Base-by-base conservation (phyloP, 2,888 invertebrate species). In the Megastigmus dorsalis region DNA sequence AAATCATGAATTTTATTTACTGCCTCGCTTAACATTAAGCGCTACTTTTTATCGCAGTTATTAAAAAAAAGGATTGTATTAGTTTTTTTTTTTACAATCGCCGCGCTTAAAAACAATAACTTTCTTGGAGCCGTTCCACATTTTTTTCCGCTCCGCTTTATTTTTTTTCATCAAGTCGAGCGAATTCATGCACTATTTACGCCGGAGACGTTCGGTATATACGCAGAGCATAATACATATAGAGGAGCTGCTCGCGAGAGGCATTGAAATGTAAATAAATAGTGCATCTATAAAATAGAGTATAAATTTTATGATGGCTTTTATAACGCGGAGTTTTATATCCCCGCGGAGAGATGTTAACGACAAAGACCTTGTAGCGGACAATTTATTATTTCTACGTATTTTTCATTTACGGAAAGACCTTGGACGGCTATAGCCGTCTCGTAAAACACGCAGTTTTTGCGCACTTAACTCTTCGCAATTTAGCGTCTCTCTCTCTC, bases 381-480 rank as follows among this genome's bases (percentile, higher is more conserved):
- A 60, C 73, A 73, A 73, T 73, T 73, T 73, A 73, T 73, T 67
- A 73, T 73, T 73, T 73, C 73, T 73, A 67, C 63, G 69, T 74
- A 74, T 74, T 69, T 67, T 74, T 74, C 69, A 69, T 74, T 74
- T 74, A 69, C 69, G 74, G 65, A 74, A 74, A 74, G 69, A 43
- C 74, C 74, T 74, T 69, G 68, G 48, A n/a, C n/a, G n/a, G n/a
- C 43, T 67, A 63, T 38, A 62, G 36, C 10, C 43, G 60, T 67
- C 60, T 67, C 60, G 38, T 55, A 67, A 67, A 67, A 54, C 60
- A 28, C 60, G 28, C 41, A 48, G n/a, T 72, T 73, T 67, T 62
- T 73, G 66, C 63, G 59, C 65, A 57, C 59, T 72, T 54, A 54
- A 73, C 45, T 62, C 41, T 60, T 60, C 28, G 36, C 54, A 36